These are phyloP conservation scores for Hyperopisus bebe DNA, from an alignment of 2,113 vertebrate genomes.

Conservation along the genomic window DNA sequence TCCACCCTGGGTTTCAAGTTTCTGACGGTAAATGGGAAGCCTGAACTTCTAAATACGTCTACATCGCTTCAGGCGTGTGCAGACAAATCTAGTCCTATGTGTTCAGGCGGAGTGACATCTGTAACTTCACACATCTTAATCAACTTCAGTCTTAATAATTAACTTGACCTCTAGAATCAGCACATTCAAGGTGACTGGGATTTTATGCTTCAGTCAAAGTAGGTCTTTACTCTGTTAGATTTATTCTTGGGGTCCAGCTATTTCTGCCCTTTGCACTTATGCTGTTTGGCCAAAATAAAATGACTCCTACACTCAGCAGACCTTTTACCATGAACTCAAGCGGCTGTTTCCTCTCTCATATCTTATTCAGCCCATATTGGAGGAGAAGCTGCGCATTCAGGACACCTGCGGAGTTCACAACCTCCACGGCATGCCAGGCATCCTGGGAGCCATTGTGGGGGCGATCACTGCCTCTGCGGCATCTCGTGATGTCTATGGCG, in stretches of 20 bases:
- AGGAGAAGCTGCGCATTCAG: slow-evolving; percentile 71
- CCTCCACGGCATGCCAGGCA: slow-evolving; percentile 78
- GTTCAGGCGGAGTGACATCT: neutral
- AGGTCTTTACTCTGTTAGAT: neutral
- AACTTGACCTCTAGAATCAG: neutral
- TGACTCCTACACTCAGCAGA: neutral
- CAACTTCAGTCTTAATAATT: neutral
- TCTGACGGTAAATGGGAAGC: slow-evolving; percentile 61
- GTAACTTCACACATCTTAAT: neutral
- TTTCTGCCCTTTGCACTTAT: neutral
- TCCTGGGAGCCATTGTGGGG: slow-evolving; percentile 77
- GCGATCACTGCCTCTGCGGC: slow-evolving; percentile 61
- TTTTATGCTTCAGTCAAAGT: neutral
- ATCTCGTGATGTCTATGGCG: slow-evolving; percentile 59
- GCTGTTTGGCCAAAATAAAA: neutral
- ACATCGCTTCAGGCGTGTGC: neutral
- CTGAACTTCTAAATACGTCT: neutral
- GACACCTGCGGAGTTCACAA: slow-evolving; percentile 87
- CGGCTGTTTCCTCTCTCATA: neutral
- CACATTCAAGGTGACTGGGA: neutral
- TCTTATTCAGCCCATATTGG: slow-evolving; percentile 65
- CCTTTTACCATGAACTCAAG: neutral
- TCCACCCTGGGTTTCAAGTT: slow-evolving; percentile 77
- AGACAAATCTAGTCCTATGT: neutral
- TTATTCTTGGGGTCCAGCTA: neutral